These are phyloP conservation scores for Mola mola DNA, from an alignment of 2,113 vertebrate genomes.

Conservation along the genomic window DNA sequence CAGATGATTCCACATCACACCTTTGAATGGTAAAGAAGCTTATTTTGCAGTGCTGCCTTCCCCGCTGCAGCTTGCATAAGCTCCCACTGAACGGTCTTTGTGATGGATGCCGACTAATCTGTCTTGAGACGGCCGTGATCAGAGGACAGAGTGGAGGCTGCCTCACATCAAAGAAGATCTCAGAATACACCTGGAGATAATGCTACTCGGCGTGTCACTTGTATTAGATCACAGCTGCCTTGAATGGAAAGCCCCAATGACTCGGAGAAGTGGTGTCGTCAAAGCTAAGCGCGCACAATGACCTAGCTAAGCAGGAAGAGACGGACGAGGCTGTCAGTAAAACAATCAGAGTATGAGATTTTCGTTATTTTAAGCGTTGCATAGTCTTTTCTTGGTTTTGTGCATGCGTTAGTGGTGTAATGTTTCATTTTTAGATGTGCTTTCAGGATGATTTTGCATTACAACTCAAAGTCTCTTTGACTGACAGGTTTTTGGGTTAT, in stretches of 20 bases:
- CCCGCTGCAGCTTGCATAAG: conserved; percentile 38
- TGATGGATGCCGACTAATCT: conserved; percentile 74
- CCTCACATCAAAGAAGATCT: conserved; percentile 71
- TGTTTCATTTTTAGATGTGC: too few species aligned
- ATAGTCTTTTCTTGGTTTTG: neutral
- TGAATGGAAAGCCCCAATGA: conserved; percentile 45
- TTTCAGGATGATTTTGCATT: too few species aligned
- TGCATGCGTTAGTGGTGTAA: too few species aligned
- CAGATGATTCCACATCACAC: conserved; percentile 40
- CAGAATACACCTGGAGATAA: conserved; percentile 74
- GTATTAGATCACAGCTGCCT: conserved; percentile 59
- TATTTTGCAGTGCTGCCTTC: conserved; percentile 69
- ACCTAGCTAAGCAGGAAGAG: conserved; percentile 22
- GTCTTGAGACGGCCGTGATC: conserved; percentile 72
- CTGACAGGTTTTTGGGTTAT: conserved; percentile 2
- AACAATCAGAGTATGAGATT: conserved; percentile 24
- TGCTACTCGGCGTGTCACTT: conserved; percentile 63
- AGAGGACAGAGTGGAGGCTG: conserved; percentile 64
- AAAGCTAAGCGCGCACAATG: conserved; percentile 41
- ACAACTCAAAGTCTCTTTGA: conserved; percentile 9
- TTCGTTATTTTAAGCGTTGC: neutral
- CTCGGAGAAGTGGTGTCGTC: conserved; percentile 37
- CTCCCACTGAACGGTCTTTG: conserved; percentile 56
- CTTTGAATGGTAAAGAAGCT: conserved; percentile 66
- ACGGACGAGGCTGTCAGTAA: conserved; percentile 27